These are phyloP conservation scores for Nipponia nippon DNA, from an alignment of 2,113 vertebrate genomes.

Conservation along the genomic window DNA sequence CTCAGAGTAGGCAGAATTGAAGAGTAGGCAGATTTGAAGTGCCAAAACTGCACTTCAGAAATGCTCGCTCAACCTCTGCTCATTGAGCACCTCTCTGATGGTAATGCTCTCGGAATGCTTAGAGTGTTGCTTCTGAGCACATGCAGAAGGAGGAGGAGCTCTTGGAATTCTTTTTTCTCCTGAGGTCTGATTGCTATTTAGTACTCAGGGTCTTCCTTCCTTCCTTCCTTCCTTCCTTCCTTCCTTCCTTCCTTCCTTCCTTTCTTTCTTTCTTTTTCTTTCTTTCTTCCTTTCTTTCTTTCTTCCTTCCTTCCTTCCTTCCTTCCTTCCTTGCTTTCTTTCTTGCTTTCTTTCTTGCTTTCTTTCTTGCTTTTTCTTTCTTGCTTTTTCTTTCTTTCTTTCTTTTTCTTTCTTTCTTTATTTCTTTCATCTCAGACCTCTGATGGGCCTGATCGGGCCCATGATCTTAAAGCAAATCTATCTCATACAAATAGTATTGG, in stretches of 20 bases:
- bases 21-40: neutral
- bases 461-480: neutral
- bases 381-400: too few species aligned
- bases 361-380: too few species aligned
- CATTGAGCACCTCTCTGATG: neutral
- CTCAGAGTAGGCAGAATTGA: neutral
- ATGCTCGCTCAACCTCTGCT: neutral
- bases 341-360: too few species aligned
- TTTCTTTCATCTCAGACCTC: neutral
- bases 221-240: too few species aligned
- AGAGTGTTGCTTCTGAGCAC: neutral
- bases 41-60: neutral
- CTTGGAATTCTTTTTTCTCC: neutral
- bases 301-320: too few species aligned
- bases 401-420: too few species aligned
- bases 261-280: too few species aligned
- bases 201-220: rapidly evolving
- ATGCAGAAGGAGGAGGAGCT: neutral
- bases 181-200: neutral
- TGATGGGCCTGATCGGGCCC: neutral
- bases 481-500: neutral
- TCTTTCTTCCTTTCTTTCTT: too few species aligned
- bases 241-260: too few species aligned
- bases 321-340: too few species aligned
- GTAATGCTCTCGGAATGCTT: neutral